A percentile compares a stretch with the other conserved stretches of the same genome.
Conservation (phyloP, 2,797 vertebrate species). For the Naso thynnoides region DNA sequence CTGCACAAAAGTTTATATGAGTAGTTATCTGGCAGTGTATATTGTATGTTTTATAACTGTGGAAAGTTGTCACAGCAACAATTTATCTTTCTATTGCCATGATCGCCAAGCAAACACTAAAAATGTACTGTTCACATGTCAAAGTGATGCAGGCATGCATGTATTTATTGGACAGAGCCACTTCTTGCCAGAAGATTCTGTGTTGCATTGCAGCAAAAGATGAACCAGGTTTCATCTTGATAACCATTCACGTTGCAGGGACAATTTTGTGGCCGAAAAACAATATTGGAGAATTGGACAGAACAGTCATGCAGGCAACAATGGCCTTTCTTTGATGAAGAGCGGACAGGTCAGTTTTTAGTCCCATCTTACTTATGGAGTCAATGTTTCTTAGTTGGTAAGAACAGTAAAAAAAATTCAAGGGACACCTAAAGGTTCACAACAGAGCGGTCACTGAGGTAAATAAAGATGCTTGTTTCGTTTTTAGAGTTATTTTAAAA, state of each 20-base stretch:
- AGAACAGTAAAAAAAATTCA: not conserved
- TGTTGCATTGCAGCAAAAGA: not conserved
- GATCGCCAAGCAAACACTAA: not conserved
- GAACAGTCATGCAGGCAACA: not conserved
- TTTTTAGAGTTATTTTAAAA: not conserved
- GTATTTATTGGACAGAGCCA: not conserved
- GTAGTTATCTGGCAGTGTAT: too few species aligned
- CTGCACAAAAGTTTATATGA: not conserved
- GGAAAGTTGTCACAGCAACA: not conserved
- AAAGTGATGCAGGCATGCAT: not conserved
- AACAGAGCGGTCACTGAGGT: not conserved
- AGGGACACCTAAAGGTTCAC: not conserved
- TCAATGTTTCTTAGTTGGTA: not conserved
- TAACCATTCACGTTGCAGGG: too few species aligned
- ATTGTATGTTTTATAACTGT: too few species aligned
- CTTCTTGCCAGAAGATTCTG: not conserved
- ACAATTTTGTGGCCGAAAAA: too few species aligned
- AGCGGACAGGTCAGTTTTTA: not conserved
- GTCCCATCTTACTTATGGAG: not conserved
- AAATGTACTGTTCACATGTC: not conserved
- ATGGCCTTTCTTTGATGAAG: too few species aligned
- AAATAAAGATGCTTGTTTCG: not conserved
- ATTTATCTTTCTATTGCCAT: not conserved
- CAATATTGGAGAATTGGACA: not conserved
- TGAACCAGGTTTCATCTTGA: not conserved